These are phyloP conservation scores for Eurystomus glaucurus DNA, from an alignment of 2,797 vertebrate genomes.

Conservation along the genomic window DNA sequence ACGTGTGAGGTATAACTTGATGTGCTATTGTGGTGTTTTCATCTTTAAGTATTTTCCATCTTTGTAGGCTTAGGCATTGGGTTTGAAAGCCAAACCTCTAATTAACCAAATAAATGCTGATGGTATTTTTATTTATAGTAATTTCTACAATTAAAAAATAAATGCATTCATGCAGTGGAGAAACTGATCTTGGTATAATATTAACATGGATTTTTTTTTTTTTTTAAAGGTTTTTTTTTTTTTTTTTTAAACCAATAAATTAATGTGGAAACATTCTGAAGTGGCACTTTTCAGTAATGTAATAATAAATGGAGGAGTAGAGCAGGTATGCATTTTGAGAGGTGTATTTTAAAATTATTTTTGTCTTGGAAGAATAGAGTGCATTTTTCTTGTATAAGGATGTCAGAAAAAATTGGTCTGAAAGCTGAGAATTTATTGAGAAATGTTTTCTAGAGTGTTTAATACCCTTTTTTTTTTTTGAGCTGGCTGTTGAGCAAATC, in stretches of 20 bases:
- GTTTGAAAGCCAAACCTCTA: slow-evolving; percentile 1
- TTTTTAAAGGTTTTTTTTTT: background rate
- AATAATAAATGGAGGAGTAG: background rate
- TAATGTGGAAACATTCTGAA: background rate
- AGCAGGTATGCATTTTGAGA: background rate
- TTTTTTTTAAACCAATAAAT: background rate
- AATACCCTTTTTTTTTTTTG: background rate
- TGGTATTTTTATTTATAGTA: background rate
- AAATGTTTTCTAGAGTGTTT: background rate
- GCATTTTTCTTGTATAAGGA: background rate
- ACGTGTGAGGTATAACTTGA: background rate
- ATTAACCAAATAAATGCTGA: background rate
- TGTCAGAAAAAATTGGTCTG: background rate
- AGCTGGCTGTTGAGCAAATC: background rate
- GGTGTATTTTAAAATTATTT: background rate
- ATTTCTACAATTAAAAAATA: background rate
- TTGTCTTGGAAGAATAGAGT: background rate
- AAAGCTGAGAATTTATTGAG: background rate
- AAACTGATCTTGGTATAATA: background rate
- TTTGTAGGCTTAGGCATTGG: background rate
- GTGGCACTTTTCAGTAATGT: background rate
- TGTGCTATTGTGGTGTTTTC: background rate
- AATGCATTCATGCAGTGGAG: background rate
- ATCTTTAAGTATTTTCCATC: background rate
- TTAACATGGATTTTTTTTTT: background rate